Percentiles rank a stretch among this genome's conserved stretches.
These are phyloP conservation scores for Tringa solitaria DNA, from an alignment of 2,113 vertebrate genomes.

Conservation along the genomic window DNA sequence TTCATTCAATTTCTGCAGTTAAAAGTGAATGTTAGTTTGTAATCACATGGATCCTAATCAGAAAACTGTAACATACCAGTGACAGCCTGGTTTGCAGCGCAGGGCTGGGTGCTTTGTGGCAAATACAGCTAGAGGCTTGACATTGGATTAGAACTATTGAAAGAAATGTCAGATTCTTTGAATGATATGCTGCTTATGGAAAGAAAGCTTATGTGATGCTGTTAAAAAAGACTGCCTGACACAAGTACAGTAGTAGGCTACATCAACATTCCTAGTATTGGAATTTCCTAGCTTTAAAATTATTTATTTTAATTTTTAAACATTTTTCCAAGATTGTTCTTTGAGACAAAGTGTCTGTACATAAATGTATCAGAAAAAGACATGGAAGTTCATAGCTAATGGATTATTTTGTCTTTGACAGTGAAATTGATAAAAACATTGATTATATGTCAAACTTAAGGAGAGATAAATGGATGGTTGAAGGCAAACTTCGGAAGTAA, in stretches of 20 bases:
- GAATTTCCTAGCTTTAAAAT: not conserved
- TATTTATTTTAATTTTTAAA: not conserved
- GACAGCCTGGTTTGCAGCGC: not conserved
- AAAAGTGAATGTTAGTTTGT: not conserved
- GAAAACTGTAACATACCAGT: not conserved
- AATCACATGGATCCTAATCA: not conserved
- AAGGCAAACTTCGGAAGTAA: slow-evolving; percentile 97
- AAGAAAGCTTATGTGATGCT: not conserved
- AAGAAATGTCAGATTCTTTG: not conserved
- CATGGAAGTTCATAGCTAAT: not conserved
- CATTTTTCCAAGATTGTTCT: not conserved
- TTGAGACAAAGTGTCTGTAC: not conserved
- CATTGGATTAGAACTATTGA: not conserved
- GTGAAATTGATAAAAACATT: slow-evolving; percentile 97
- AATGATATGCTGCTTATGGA: not conserved
- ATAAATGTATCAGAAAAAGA: not conserved
- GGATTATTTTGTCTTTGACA: slow-evolving; percentile 74
- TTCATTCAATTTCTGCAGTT: not conserved
- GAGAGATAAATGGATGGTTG: slow-evolving; percentile 93
- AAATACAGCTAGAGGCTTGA: not conserved
- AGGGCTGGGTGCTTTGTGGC: not conserved
- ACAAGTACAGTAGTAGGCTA: not conserved
- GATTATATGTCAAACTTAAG: slow-evolving; percentile 95
- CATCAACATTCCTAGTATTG: not conserved
- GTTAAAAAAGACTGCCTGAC: not conserved